Evolutionary conservation across 2,888 invertebrate genomes (phyloP).

Genomic region (Auanema sp.): DNA sequence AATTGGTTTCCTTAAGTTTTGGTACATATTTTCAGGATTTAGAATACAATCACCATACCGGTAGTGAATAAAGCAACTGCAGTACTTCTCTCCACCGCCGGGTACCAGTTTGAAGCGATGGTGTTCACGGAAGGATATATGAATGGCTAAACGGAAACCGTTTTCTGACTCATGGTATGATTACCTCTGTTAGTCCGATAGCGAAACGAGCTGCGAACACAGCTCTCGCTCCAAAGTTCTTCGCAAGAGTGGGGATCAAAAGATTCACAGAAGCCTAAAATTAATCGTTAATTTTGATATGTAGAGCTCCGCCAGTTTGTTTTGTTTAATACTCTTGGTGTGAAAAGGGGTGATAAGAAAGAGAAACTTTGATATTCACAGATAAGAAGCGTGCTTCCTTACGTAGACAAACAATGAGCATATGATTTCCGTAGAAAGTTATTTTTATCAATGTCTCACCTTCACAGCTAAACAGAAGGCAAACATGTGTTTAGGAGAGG

Average conservation of each 20-base stretch:
- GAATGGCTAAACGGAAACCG: slow-evolving; percentile 10
- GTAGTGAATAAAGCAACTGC: slow-evolving; percentile 22
- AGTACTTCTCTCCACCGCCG: slow-evolving; percentile 19
- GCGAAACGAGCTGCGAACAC: slow-evolving; percentile 18
- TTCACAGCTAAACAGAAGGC: slow-evolving; percentile 16
- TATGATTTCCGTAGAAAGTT: not conserved
- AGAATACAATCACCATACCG: not conserved
- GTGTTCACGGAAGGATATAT: slow-evolving; percentile 21
- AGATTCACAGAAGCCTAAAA: slow-evolving; percentile 17
- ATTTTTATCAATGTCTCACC: slow-evolving; percentile 5
- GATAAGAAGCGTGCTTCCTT: too few species aligned
- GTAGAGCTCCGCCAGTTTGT: not conserved
- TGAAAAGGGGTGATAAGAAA: not conserved
- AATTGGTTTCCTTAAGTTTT: slow-evolving; percentile 13
- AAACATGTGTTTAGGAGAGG: slow-evolving; percentile 17
- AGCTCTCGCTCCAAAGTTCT: slow-evolving; percentile 9
- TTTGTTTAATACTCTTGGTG: not conserved
- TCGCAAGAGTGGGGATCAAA: slow-evolving; percentile 12
- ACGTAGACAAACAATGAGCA: not conserved
- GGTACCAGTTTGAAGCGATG: slow-evolving; percentile 18
- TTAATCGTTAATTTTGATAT: not conserved
- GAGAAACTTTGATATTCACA: not conserved
- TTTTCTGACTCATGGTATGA: not conserved
- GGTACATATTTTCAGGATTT: not conserved
- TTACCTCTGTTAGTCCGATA: slow-evolving; percentile 18